phyloP scores from a whole-genome alignment of 2,113 vertebrate species.

The Mirounga angustirostris region DNA sequence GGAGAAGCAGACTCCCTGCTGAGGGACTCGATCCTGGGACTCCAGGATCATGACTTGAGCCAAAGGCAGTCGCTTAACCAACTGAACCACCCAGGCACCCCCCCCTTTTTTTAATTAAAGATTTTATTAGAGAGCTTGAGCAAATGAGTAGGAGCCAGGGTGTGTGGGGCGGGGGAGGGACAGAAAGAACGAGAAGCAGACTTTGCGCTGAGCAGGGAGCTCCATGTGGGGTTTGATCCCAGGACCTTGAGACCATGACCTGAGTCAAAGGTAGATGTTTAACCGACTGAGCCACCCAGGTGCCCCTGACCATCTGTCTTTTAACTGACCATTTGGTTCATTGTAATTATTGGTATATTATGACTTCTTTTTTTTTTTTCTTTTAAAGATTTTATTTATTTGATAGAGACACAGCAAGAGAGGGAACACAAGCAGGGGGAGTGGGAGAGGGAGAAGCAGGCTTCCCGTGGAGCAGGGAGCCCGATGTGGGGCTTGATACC shows the following conservation, averaged over 20 bases:
- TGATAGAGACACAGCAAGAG: too few species aligned
- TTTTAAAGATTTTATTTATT: too few species aligned
- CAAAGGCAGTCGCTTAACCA: too few species aligned
- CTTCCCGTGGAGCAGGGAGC: too few species aligned
- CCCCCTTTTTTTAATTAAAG: not conserved
- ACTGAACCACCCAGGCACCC: too few species aligned
- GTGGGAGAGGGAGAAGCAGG: too few species aligned
- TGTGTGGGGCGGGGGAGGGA: too few species aligned
- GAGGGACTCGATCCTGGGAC: too few species aligned
- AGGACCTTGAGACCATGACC: not conserved
- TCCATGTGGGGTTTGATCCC: not conserved
- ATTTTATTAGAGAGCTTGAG: not conserved
- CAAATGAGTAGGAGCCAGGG: not conserved
- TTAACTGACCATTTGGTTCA: not conserved
- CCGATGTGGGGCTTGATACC: too few species aligned
- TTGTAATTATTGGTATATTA: slow-evolving; percentile 13
- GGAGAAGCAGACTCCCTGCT: too few species aligned
- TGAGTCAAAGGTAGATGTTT: not conserved
- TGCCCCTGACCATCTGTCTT: not conserved
- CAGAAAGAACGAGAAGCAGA: not conserved
- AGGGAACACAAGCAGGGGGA: too few species aligned
- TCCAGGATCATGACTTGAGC: too few species aligned
- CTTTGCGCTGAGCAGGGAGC: not conserved
- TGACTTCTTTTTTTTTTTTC: not conserved
- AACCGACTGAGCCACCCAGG: not conserved